Base-by-base conservation (phyloP, 2,888 invertebrate species). In the Pogonocherus hispidulus region DNA sequence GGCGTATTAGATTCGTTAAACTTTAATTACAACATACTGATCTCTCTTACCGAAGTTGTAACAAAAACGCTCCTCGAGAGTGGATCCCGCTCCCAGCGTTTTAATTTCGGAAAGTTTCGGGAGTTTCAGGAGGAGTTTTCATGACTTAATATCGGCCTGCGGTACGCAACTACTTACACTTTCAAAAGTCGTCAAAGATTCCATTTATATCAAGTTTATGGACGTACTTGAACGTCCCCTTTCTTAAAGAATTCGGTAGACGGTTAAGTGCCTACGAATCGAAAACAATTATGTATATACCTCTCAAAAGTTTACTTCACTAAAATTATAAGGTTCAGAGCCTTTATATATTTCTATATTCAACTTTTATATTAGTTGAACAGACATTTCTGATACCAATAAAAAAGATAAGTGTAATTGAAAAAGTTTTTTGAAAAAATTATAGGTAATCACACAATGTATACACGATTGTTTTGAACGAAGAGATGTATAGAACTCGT, bases 11-110 rank as follows among this genome's bases (percentile, higher is more conserved):
- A 72, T 72, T 74, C 74, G 72, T 74, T 72, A 74, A 72, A 74
- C 59, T 74, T 74, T 72, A 74, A 72, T 74, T 74, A 70, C 74
- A 59, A 69, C 70, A 73, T 68, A 73, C 73, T 71, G 73, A 71
- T 69, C 64, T 63, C 41, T 47, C 47, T 67, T 47, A 51, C 56
- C 37, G 51, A 59, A 63, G 46, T 66, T 63, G 46, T 22, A 64
- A 66, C 63, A 56, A 57, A 46, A 46, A 35, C 32, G 23, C 51
- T 41, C 62, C 37, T 22, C 51, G 51, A 51, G 35, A 35, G 37
- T 22, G 51, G 59, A 51, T 62, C 51, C 20, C 32, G 49, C 62
- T 19, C 46, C 11, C 18, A 19, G 51, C 35, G 35, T 49, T 62
- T 62, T 62, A 51, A 62, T 62, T 62, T 51, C 35, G 62, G 35